phyloP scores from a whole-genome alignment of 2,888 invertebrate genomes.

The Proisotoma minuta region DNA sequence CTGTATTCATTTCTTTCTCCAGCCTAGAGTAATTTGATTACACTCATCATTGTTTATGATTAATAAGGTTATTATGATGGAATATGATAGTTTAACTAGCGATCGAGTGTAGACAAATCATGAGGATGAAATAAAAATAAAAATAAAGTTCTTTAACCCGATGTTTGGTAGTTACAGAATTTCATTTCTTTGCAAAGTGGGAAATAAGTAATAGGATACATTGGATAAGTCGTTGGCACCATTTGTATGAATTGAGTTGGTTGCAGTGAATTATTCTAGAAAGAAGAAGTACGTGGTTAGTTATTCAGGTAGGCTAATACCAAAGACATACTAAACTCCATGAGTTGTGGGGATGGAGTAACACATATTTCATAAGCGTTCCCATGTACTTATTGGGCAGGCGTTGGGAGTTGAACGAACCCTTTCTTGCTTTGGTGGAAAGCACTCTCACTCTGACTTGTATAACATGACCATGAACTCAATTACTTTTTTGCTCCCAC shows the following conservation, averaged over 20 bases:
- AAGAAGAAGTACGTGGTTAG: no score
- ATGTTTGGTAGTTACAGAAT: neutral
- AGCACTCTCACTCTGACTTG: constrained; percentile 11
- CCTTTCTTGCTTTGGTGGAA: neutral
- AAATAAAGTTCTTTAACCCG: constrained; percentile 15
- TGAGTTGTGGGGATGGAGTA: constrained; percentile 8
- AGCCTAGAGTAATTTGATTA: no score
- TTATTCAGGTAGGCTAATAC: neutral
- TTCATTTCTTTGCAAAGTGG: constrained; percentile 1
- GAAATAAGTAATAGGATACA: neutral
- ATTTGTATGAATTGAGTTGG: neutral
- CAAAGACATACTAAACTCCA: constrained; percentile 18
- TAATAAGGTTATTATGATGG: no score
- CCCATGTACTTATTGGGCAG: neutral
- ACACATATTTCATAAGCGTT: constrained; percentile 17
- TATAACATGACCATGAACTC: constrained; percentile 20
- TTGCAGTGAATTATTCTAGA: neutral
- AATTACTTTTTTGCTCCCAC: constrained; percentile 17
- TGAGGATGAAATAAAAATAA: neutral
- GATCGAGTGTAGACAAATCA: no score
- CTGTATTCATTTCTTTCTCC: no score
- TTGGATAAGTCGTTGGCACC: neutral
- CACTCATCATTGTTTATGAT: no score
- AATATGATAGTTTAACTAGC: no score
- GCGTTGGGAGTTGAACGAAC: constrained; percentile 14